A percentile compares a stretch with the other conserved stretches of the same genome.
These are phyloP conservation scores for Drosophila kuntzei DNA, from an alignment of 2,888 invertebrate genomes.

Conservation along the genomic window DNA sequence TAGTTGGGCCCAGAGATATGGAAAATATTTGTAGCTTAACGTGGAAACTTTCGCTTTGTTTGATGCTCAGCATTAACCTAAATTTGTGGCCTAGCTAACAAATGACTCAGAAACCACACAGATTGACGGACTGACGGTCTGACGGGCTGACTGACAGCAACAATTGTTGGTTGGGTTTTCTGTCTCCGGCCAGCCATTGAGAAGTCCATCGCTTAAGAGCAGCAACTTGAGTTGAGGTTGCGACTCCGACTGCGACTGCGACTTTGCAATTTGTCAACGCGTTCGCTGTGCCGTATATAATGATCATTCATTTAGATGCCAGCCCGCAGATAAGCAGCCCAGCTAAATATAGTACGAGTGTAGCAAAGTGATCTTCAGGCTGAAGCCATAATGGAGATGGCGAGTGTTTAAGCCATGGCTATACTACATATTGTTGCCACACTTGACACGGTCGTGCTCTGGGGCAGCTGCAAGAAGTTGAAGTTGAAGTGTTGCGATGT, in stretches of 20 bases:
- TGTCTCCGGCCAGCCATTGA: slow-evolving; percentile 53
- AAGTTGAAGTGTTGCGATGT: slow-evolving; percentile 9
- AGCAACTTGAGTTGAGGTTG: slow-evolving; percentile 4
- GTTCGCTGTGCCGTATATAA: slow-evolving; percentile 60
- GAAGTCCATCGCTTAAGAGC: slow-evolving; percentile 59
- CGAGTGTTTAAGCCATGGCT: slow-evolving; percentile 40
- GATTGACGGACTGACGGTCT: slow-evolving; percentile 7
- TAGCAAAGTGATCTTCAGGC: slow-evolving; percentile 20
- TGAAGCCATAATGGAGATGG: slow-evolving; percentile 30
- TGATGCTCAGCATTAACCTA: slow-evolving; percentile 66
- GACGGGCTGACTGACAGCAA: slow-evolving; percentile 2
- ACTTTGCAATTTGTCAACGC: slow-evolving; percentile 78
- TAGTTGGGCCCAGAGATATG: slow-evolving; percentile 8
- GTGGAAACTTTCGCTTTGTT: slow-evolving; percentile 50
- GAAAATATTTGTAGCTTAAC: slow-evolving; percentile 15
- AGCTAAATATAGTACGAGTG: slow-evolving; percentile 56
- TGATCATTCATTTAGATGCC: slow-evolving; percentile 81
- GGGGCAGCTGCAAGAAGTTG: slow-evolving; percentile 33
- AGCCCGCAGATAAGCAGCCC: slow-evolving; percentile 65
- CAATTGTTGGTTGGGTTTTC: slow-evolving; percentile 22
- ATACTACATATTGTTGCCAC: slow-evolving; percentile 40
- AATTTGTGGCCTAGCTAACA: slow-evolving; percentile 58
- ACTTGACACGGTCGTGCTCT: slow-evolving; percentile 48
- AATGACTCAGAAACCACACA: slow-evolving; percentile 42
- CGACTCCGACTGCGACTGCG: slow-evolving; percentile 11